Evolutionary conservation across 2,797 vertebrate species (phyloP), one percentile per base, ranked within the genome.

Genomic region (Myripristis jacobus): DNA sequence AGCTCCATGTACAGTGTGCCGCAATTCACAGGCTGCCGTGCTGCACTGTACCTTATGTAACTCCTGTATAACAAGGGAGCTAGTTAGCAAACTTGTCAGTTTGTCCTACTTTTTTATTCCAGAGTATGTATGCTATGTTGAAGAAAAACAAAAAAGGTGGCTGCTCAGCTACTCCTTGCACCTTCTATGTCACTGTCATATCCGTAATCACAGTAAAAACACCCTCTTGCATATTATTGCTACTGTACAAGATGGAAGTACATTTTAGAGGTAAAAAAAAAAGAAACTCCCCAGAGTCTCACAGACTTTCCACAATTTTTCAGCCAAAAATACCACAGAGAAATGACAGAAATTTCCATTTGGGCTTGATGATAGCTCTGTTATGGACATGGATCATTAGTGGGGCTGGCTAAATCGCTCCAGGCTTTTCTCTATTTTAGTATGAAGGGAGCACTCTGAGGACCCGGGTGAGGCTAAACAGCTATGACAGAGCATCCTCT

Each of bases 341-440:
- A 36, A 64, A 31, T 48, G 48, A 55, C 22, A 19, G 11, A 58
- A 34, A 5, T 15, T 55, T 59, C 18, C 47, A 1, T 58, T 55
- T 54, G 24, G n/a, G 58, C 56, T 25, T 19, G 9, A 38, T 38
- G 44, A 50, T 47, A 2, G 1, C 24, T 54, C 44, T 13, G 44
- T 66, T 38, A 19, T 36, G 25, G 48, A 66, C 52, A 24, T 2
- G 41, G 54, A 38, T 68, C 54, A 56, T 75, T 65, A 67, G 52
- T 34, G 38, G 8, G 13, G 19, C 22, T 13, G 54, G 12, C 52
- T 43, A 57, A 50, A 41, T 9, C 0, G 1, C 38, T 66, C 59
- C 64, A 29, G 54, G 46, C 52, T 22, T 36, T 18, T 47, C 18
- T 29, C 31, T 5, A 19, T n/a, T 43, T 63, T 24, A 21, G 46